Percentiles rank a stretch among this genome's conserved stretches.
phyloP scores from a whole-genome alignment of 2,113 vertebrate genomes.

The Guaruba guarouba region DNA sequence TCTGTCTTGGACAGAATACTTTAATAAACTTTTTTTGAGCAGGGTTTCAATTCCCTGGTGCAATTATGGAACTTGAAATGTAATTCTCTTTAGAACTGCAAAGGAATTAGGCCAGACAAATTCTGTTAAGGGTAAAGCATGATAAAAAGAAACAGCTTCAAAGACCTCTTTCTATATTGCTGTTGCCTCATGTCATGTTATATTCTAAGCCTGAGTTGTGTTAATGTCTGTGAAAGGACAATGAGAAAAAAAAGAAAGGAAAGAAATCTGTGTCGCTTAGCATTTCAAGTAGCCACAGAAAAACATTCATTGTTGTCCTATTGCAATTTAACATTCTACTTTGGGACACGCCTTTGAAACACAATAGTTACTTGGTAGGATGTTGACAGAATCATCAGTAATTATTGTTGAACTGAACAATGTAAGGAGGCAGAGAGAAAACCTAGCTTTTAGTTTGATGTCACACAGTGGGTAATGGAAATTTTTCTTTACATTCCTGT shows the following conservation, averaged over 20 bases:
- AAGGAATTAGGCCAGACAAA: conserved; percentile 71
- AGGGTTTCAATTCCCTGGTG: conserved; percentile 57
- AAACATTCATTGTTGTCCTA: background rate
- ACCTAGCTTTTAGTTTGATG: background rate
- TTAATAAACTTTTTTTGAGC: background rate
- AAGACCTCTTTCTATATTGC: conserved; percentile 59
- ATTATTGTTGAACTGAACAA: background rate
- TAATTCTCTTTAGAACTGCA: conserved; percentile 64
- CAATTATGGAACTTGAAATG: conserved; percentile 71
- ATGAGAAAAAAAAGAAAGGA: conserved; percentile 35
- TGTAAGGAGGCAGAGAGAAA: background rate
- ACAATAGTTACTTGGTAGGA: background rate
- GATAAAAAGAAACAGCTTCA: conserved; percentile 69
- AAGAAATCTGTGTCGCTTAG: background rate
- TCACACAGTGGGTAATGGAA: background rate
- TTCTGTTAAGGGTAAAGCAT: conserved; percentile 48
- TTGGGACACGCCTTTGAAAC: conserved; percentile 7
- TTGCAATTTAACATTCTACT: background rate
- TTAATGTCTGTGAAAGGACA: conserved; percentile 49
- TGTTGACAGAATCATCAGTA: background rate
- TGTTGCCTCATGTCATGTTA: conserved; percentile 58
- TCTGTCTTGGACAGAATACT: conserved; percentile 25
- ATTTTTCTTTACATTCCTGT: background rate
- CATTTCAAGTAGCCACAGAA: conserved; percentile 24
- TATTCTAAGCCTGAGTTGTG: conserved; percentile 19